Conservation (phyloP, 2,113 vertebrate genomes). For the Oreochromis niloticus region DNA sequence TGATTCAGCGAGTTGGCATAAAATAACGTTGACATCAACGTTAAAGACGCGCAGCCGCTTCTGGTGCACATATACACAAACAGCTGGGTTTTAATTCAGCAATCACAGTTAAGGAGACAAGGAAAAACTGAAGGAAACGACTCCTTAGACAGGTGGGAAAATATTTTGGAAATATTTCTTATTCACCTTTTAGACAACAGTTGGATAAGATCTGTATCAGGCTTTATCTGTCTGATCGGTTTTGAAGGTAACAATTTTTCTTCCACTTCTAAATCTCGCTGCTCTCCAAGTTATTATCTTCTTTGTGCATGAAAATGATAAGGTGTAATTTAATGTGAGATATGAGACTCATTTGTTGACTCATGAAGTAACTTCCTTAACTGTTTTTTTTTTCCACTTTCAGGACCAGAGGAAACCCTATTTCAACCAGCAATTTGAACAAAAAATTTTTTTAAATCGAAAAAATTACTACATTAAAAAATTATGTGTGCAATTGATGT, state of each 20-base stretch:
- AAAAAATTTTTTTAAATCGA: not conserved
- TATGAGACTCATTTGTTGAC: not conserved
- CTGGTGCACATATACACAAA: not conserved
- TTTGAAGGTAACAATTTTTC: not conserved
- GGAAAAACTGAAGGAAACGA: not conserved
- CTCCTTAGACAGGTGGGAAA: not conserved
- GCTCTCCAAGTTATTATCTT: not conserved
- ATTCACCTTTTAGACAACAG: not conserved
- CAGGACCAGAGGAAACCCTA: not conserved
- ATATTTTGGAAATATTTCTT: not conserved
- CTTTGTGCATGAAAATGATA: not conserved
- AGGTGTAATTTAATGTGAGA: not conserved
- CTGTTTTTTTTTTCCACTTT: fast-evolving
- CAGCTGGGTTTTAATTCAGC: not conserved
- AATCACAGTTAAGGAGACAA: not conserved
- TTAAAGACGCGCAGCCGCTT: not conserved
- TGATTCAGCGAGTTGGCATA: not conserved
- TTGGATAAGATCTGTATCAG: not conserved
- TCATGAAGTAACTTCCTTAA: not conserved
- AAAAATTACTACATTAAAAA: not conserved
- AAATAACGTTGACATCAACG: not conserved
- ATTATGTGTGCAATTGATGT: not conserved
- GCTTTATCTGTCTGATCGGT: not conserved
- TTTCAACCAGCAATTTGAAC: not conserved
- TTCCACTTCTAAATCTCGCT: not conserved